These are phyloP conservation scores for Chamaetylas fuelleborni DNA, from an alignment of 2,113 vertebrate species.

Conservation along the genomic window DNA sequence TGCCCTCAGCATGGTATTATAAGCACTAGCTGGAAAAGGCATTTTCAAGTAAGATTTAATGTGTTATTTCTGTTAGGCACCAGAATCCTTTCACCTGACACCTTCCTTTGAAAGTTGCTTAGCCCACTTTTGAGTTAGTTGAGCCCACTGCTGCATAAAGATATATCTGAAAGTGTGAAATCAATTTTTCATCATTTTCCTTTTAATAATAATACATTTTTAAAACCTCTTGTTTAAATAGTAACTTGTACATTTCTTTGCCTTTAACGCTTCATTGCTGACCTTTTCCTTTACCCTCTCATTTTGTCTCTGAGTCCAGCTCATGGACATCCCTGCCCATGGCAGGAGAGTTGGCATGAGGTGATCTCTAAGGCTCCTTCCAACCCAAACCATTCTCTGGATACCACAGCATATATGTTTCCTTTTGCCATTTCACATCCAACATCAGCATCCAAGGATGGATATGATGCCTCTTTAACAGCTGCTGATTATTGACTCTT, in stretches of 20 bases:
- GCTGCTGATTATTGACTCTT: neutral
- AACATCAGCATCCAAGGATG: neutral
- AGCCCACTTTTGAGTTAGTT: neutral
- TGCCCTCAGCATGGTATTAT: neutral
- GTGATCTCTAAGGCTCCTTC: neutral
- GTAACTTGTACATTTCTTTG: neutral
- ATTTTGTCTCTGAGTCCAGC: neutral
- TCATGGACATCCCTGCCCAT: neutral
- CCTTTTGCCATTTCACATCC: neutral
- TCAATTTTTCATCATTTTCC: neutral
- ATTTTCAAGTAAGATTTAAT: constrained; percentile 6
- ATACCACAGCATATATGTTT: neutral
- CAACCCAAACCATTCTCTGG: neutral
- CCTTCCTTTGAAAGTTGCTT: neutral
- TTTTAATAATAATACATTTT: neutral
- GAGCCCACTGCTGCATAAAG: neutral
- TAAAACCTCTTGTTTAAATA: neutral
- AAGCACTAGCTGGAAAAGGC: neutral
- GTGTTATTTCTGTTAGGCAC: neutral
- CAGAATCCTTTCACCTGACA: neutral
- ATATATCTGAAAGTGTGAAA: neutral
- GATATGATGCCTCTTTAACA: neutral
- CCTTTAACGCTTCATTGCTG: neutral
- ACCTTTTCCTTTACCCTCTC: neutral
- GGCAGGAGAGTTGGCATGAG: neutral